phyloP scores from a whole-genome alignment of 2,797 vertebrate species.

The Strix occidentalis region DNA sequence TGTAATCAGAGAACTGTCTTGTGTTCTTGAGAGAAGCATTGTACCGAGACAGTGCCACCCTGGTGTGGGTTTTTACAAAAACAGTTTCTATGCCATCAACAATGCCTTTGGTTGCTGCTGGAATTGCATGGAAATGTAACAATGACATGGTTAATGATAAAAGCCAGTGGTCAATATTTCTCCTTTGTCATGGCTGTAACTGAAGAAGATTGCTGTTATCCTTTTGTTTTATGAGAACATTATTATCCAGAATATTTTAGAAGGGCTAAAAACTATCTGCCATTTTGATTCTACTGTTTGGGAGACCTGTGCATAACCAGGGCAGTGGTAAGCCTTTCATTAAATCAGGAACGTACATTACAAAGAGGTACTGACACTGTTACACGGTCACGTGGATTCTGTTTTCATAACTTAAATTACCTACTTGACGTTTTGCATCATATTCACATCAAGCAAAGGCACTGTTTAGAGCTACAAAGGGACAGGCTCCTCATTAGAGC shows the following conservation, averaged over 20 bases:
- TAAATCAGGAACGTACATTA: neutral
- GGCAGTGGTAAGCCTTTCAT: neutral
- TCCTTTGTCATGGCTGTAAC: neutral
- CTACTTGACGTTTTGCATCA: neutral
- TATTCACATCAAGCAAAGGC: neutral
- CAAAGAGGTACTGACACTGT: neutral
- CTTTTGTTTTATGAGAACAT: neutral
- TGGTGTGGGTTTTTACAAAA: constrained; percentile 9
- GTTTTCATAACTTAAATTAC: neutral
- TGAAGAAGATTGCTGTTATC: neutral
- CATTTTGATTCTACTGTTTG: neutral
- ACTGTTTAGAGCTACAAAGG: neutral
- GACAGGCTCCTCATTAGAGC: neutral
- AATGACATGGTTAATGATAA: neutral
- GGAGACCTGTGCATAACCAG: neutral
- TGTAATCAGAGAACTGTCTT: constrained; percentile 36
- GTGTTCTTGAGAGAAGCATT: constrained; percentile 36
- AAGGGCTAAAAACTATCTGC: neutral
- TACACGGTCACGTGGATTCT: neutral
- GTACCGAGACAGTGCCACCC: constrained; percentile 18
- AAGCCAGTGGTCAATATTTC: neutral
- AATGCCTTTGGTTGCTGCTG: constrained; percentile 6
- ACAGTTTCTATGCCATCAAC: constrained; percentile 13
- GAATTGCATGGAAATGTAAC: neutral
- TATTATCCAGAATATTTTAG: neutral